Conservation (phyloP, 2,113 vertebrate genomes). For the Gopherus evgoodei region DNA sequence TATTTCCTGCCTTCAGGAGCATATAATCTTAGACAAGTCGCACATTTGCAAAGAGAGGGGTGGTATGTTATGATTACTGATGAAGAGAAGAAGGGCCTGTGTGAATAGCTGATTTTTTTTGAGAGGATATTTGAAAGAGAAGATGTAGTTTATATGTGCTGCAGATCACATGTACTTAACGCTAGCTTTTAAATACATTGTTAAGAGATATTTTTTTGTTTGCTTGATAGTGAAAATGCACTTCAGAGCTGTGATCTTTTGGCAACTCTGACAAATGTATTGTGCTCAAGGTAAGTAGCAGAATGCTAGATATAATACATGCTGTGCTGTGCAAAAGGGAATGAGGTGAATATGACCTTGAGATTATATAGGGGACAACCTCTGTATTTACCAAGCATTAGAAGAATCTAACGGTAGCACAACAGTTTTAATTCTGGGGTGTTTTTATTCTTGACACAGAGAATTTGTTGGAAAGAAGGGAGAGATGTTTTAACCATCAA, state of each 20-base stretch:
- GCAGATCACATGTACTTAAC: not conserved
- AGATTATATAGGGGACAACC: not conserved
- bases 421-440: not conserved
- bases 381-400: rapidly evolving
- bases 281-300: not conserved
- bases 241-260: not conserved
- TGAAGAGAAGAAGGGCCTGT: not conserved
- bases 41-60: not conserved
- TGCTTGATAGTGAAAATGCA: not conserved
- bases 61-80: not conserved
- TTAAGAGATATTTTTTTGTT: not conserved
- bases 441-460: not conserved
- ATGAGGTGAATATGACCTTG: not conserved
- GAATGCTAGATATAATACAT: not conserved
- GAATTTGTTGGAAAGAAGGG: not conserved
- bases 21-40: not conserved
- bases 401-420: not conserved
- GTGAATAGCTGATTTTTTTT: not conserved
- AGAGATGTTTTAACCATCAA: not conserved
- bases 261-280: not conserved
- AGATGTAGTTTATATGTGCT: not conserved
- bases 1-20: not conserved
- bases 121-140: not conserved
- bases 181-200: not conserved
- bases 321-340: not conserved